These are phyloP conservation scores for Percina caprodes DNA, from an alignment of 2,113 vertebrate genomes.

Conservation along the genomic window DNA sequence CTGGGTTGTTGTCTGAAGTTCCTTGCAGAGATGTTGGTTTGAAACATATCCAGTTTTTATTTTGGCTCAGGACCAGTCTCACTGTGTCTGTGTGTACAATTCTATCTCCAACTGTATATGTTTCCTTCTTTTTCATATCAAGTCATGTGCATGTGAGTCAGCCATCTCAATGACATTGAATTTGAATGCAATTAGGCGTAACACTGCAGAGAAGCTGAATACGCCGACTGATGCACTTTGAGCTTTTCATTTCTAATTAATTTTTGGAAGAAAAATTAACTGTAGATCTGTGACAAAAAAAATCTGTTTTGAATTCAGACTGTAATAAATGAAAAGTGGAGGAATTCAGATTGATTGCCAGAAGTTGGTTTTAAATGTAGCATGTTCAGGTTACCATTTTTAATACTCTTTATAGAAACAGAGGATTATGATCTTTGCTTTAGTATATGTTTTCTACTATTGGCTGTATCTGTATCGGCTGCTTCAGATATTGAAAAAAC, in stretches of 20 bases:
- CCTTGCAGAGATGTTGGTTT: constrained; percentile 16
- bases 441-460: not conserved
- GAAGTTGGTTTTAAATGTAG: not conserved
- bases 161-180: constrained; percentile 39
- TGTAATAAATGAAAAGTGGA: not conserved
- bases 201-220: not conserved
- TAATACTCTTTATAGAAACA: no score
- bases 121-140: constrained; percentile 11
- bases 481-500: no score
- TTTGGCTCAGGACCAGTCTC: constrained; percentile 7
- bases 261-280: constrained; percentile 11
- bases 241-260: constrained; percentile 29
- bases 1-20: constrained; percentile 2
- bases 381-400: not conserved
- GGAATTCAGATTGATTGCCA: not conserved
- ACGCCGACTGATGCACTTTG: constrained; percentile 1
- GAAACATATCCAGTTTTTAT: constrained; percentile 31
- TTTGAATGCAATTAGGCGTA: constrained; percentile 14
- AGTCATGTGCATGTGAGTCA: constrained; percentile 8
- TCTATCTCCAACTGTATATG: constrained; percentile 5
- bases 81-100: not conserved
- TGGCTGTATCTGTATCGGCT: no score
- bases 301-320: constrained; percentile 1
- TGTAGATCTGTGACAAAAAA: not conserved
- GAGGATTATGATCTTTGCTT: not conserved